These are phyloP conservation scores for Amblyopsis rosae DNA, from an alignment of 2,113 vertebrate species.

Conservation along the genomic window DNA sequence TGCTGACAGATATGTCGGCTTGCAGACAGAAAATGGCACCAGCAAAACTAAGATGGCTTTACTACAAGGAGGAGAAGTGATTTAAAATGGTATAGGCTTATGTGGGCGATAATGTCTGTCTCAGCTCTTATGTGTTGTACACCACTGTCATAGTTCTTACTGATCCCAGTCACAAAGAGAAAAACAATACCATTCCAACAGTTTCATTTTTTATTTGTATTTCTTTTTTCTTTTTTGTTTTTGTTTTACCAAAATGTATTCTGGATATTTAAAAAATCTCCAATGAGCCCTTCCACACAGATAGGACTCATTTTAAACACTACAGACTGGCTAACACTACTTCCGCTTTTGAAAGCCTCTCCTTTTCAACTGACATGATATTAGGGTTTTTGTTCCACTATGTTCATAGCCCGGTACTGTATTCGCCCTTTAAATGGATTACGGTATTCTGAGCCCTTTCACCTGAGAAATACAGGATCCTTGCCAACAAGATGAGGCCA, in stretches of 20 bases:
- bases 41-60: constrained; percentile 57
- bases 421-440: constrained; percentile 65
- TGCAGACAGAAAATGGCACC: constrained; percentile 55
- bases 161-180: constrained; percentile 37
- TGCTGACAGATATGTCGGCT: constrained; percentile 28
- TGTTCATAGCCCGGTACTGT: constrained; percentile 55
- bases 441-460: constrained; percentile 61
- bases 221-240: constrained; percentile 44
- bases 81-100: constrained; percentile 25
- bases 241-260: constrained; percentile 51
- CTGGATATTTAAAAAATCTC: constrained; percentile 53
- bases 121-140: constrained; percentile 39
- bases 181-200: constrained; percentile 65
- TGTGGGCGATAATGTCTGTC: constrained; percentile 32
- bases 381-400: constrained; percentile 49
- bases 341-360: constrained; percentile 60
- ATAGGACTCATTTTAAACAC: constrained; percentile 51
- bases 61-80: constrained; percentile 42
- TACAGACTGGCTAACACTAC: constrained; percentile 59
- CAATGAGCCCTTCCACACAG: constrained; percentile 54
- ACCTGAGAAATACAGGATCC: constrained; percentile 59
- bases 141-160: constrained; percentile 24
- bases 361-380: constrained; percentile 43
- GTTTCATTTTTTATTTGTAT: constrained; percentile 43
- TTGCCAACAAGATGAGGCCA: constrained; percentile 63